Conservation (phyloP, 2,888 invertebrate species). For the Laothoe populi region DNA sequence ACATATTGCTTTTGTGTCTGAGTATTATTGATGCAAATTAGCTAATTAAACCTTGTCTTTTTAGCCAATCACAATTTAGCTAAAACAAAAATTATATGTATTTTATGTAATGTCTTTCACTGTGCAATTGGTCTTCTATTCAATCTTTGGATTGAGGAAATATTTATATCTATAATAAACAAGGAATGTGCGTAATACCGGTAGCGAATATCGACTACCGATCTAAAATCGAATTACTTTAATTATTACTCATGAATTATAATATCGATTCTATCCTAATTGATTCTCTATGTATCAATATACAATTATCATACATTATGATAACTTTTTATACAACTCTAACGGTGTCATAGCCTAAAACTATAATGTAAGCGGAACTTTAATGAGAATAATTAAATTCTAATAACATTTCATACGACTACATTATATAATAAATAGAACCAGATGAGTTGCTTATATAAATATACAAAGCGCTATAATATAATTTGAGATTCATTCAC, state of each 20-base stretch:
- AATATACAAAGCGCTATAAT: constrained; percentile 59
- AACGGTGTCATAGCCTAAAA: constrained; percentile 39
- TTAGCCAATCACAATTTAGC: background rate
- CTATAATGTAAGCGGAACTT: constrained; percentile 61
- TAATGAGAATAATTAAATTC: constrained; percentile 57
- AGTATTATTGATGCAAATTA: constrained; percentile 10
- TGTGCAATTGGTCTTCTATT: background rate
- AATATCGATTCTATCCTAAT: constrained; percentile 34
- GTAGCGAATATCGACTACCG: constrained; percentile 36
- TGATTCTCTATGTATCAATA: constrained; percentile 45
- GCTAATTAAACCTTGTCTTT: constrained; percentile 2
- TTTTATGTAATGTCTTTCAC: background rate
- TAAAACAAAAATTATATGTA: background rate
- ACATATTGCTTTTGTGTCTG: constrained; percentile 4
- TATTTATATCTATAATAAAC: constrained; percentile 57
- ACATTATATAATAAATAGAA: constrained; percentile 69
- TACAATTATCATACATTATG: constrained; percentile 64
- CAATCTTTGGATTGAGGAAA: constrained; percentile 77
- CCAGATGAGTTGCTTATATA: constrained; percentile 62
- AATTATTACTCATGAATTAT: constrained; percentile 45
- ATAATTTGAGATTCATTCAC: constrained; percentile 72
- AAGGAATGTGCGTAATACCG: constrained; percentile 69
- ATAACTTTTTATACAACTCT: constrained; percentile 65
- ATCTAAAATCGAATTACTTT: constrained; percentile 21
- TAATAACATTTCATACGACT: constrained; percentile 57